These are phyloP conservation scores for Ectemnius continuus DNA, from an alignment of 2,888 invertebrate genomes.

Conservation along the genomic window DNA sequence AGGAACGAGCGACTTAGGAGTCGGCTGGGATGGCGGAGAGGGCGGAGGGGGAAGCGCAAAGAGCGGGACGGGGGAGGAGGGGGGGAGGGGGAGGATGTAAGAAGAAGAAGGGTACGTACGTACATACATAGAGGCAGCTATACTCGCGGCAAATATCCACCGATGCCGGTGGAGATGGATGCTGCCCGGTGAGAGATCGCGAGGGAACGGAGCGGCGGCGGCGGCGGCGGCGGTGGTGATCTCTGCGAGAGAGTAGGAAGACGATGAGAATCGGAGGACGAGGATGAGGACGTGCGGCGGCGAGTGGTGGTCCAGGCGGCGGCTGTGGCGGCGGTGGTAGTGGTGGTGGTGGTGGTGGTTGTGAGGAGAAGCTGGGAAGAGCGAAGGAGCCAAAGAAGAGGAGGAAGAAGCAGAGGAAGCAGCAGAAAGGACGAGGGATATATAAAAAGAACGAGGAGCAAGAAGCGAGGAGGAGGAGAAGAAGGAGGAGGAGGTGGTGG, in stretches of 20 bases:
- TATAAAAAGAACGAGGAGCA: conserved; percentile 18
- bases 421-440: conserved; percentile 21
- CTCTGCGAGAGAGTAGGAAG: not conserved
- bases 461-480: conserved; percentile 18
- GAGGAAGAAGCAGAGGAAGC: conserved; percentile 14
- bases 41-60: not conserved
- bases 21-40: conserved; percentile 12
- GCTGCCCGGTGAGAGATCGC: conserved; percentile 29
- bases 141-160: conserved; percentile 3
- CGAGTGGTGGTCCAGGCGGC: not conserved
- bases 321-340: conserved; percentile 13
- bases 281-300: conserved; percentile 16
- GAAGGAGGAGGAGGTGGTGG: conserved; percentile 28
- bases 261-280: conserved; percentile 20
- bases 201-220: conserved; percentile 14
- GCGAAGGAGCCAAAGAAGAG: conserved; percentile 24
- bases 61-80: too few species aligned
- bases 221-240: too few species aligned
- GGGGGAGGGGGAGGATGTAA: not conserved
- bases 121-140: too few species aligned
- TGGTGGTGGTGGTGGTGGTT: conserved; percentile 7
- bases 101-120: too few species aligned
- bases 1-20: not conserved
- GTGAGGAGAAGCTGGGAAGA: conserved; percentile 6
- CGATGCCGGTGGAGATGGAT: conserved; percentile 39